phyloP scores from a whole-genome alignment of 2,113 vertebrate species.

The Mustela nigripes region DNA sequence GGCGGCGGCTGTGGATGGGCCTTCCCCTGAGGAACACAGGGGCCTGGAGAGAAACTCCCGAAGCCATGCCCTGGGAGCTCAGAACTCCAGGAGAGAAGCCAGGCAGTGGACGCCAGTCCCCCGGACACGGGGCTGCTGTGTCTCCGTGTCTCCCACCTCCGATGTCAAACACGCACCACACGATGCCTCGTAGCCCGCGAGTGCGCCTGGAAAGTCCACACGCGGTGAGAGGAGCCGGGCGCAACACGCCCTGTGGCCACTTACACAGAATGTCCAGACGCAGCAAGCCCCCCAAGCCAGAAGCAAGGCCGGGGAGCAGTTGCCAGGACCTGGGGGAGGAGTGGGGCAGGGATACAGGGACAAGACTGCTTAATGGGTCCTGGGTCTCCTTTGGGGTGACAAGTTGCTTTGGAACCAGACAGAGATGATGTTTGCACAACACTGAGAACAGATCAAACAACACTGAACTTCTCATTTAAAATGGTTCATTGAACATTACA shows the following conservation, averaged over 20 bases:
- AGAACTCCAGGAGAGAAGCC: not conserved
- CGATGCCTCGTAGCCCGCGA: fast-evolving
- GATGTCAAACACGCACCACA: fast-evolving
- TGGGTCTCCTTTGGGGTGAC: not conserved
- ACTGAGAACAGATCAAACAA: not conserved
- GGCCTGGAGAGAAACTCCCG: not conserved
- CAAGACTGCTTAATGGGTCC: not conserved
- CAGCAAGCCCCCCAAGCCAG: not conserved
- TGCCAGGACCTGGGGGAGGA: fast-evolving
- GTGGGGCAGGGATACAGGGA: fast-evolving
- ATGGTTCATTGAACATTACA: not conserved
- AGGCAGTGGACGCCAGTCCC: fast-evolving
- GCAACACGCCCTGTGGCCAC: fast-evolving
- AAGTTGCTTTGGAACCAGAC: no score
- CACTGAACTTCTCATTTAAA: not conserved
- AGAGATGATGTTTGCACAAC: fast-evolving
- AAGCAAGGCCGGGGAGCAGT: not conserved
- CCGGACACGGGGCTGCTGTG: not conserved
- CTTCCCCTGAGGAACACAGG: not conserved
- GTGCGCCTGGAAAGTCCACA: no score
- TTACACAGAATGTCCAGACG: not conserved
- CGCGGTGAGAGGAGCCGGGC: not conserved
- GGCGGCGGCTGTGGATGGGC: no score
- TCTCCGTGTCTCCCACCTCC: not conserved
- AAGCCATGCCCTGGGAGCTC: fast-evolving